phyloP scores from a whole-genome alignment of 1,140 invertebrate genomes.

The Oppia nitens region DNA sequence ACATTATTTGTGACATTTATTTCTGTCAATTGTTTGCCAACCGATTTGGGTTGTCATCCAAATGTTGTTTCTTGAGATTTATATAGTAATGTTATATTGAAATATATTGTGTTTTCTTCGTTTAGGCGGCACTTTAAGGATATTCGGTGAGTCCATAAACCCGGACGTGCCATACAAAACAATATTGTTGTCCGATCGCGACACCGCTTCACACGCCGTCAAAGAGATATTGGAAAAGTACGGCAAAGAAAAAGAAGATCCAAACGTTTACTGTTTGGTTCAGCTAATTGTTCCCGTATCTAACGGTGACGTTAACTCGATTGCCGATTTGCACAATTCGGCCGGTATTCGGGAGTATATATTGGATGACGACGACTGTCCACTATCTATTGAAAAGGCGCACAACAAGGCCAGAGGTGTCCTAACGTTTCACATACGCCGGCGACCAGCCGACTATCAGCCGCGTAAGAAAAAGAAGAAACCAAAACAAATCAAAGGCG shows the following conservation, averaged over 20 bases:
- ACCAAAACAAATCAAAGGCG: constrained; percentile 34
- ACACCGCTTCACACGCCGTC: constrained; percentile 77
- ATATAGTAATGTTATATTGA: too few relatives aligned
- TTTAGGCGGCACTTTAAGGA: constrained; percentile 77
- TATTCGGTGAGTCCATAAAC: constrained; percentile 90
- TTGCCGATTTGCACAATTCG: constrained; percentile 10
- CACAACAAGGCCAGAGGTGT: constrained; percentile 46
- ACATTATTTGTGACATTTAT: too few relatives aligned
- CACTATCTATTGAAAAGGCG: constrained; percentile 55
- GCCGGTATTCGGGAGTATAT: constrained; percentile 49
- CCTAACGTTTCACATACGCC: constrained; percentile 82
- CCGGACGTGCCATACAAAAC: constrained; percentile 98
- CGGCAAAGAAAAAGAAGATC: constrained; percentile 70
- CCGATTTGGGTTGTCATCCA: too few relatives aligned
- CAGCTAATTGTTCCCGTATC: constrained; percentile 41
- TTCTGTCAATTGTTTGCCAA: background rate
- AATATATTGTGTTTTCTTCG: too few relatives aligned
- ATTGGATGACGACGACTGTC: constrained; percentile 91
- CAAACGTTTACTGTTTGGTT: constrained; percentile 77
- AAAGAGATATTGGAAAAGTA: constrained; percentile 95
- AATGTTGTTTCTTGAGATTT: too few relatives aligned
- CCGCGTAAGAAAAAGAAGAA: constrained; percentile 80
- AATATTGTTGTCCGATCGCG: constrained; percentile 74
- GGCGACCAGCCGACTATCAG: constrained; percentile 69
- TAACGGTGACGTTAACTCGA: constrained; percentile 3